Base-by-base conservation (phyloP, 1,140 invertebrate species). In the Portunus trituberculatus region DNA sequence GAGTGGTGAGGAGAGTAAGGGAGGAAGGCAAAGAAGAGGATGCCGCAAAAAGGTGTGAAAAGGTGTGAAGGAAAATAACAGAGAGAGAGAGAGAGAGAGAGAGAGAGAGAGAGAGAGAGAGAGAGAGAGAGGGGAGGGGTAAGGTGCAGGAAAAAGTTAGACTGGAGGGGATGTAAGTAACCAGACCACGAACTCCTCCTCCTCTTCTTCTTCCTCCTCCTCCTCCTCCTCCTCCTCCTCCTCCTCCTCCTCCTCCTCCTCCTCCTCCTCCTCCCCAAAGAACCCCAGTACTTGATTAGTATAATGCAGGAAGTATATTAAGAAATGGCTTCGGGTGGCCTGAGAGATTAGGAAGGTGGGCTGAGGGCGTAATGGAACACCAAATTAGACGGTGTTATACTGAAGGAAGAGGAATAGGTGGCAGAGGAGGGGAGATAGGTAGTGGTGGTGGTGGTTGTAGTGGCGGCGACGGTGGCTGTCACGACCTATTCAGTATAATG, bases 261-360 rank as follows among this genome's bases (percentile, higher is more conserved):
- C 20, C 67, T n/a, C 25, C 67, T n/a, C 25, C 67, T 76, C 25
- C 25, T n/a, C 0, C 16, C n/a, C 67, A n/a, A 25, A 0, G 20
- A 20, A n/a, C 20, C 67, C 67, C 20, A n/a, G 67, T n/a, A 76
- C 25, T 76, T 76, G n/a, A 76, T 76, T 76, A 76, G 67, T n/a
- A n/a, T 76, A 76, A 76, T 76, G 67, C 67, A 76, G 67, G 67
- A n/a, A 76, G 67, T 76, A n/a, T 76, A 76, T 76, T 76, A n/a
- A n/a, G 67, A 76, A 76, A 76, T 76, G 67, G 25, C n/a, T 20
- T 20, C 20, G n/a, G 67, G 67, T 76, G 67, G 6, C 12, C 67
- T 76, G 20, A n/a, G 16, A 20, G 25, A 76, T 76, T 76, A n/a
- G 67, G 20, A n/a, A 76, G 20, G 67, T 7, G 67, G 67, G 0